Evolutionary conservation across 2,888 invertebrate species (phyloP).

Genomic region (Laspeyria flexula): DNA sequence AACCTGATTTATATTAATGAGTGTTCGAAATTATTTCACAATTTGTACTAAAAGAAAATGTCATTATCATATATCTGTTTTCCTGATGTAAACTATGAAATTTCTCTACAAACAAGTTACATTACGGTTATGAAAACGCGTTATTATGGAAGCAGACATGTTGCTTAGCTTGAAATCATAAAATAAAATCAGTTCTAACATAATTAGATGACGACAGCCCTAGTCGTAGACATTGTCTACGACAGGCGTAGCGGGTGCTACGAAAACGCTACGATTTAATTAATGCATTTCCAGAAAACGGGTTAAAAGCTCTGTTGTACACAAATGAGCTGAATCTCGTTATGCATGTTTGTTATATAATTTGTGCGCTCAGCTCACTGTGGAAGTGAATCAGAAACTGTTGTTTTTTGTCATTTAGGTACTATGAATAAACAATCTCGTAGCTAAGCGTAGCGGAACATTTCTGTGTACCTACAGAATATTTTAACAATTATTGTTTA

Average conservation of each 20-base stretch:
- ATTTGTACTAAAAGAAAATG: too few relatives aligned
- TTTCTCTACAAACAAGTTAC: too few relatives aligned
- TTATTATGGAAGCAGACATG: too few relatives aligned
- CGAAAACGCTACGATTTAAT: constrained; percentile 50
- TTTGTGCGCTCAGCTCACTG: constrained; percentile 5
- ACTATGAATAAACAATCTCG: too few relatives aligned
- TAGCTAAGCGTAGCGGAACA: too few relatives aligned
- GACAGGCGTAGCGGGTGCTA: constrained; percentile 47
- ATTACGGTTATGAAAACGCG: too few relatives aligned
- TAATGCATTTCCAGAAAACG: constrained; percentile 43
- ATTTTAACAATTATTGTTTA: too few relatives aligned
- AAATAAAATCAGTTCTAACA: neutral
- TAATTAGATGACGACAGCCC: neutral
- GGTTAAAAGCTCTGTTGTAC: constrained; percentile 42
- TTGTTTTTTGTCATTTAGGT: constrained; percentile 7
- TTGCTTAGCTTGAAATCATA: neutral
- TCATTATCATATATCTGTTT: too few relatives aligned
- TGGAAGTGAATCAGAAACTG: constrained; percentile 1
- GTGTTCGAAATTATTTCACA: too few relatives aligned
- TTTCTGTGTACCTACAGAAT: too few relatives aligned
- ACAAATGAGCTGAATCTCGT: constrained; percentile 34
- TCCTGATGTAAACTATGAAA: too few relatives aligned
- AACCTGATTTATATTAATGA: too few relatives aligned
- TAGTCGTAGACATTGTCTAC: constrained; percentile 46
- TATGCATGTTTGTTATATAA: constrained; percentile 18